A percentile compares a stretch with the other conserved stretches of the same genome.
phyloP scores from a whole-genome alignment of 2,888 invertebrate genomes.

The Drosophila suboccidentalis region DNA sequence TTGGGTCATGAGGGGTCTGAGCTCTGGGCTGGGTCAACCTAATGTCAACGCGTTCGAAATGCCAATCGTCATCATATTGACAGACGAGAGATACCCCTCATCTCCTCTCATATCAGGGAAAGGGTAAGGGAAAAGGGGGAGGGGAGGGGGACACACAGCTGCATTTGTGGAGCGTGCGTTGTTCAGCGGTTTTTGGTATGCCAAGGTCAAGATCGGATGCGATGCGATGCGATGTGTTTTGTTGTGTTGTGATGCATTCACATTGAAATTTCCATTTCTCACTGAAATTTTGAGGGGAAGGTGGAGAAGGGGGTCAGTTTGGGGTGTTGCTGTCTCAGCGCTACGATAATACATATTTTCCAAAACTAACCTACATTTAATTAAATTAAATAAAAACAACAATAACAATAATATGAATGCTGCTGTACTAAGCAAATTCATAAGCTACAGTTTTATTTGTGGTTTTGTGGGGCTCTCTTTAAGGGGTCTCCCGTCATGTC shows the following conservation, averaged over 20 bases:
- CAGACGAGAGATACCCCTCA: background rate
- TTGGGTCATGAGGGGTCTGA: background rate
- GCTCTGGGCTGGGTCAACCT: constrained; percentile 5
- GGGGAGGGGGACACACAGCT: constrained; percentile 26
- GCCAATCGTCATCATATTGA: constrained; percentile 18
- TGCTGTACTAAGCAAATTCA: constrained; percentile 35
- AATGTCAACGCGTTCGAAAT: constrained; percentile 17
- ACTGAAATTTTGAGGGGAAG: background rate
- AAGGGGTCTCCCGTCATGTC: background rate
- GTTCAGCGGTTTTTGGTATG: constrained; percentile 45
- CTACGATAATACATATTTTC: constrained; percentile 24
- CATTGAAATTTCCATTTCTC: constrained; percentile 44
- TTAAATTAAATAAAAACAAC: constrained; percentile 9
- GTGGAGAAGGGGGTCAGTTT: background rate
- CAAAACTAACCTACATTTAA: constrained; percentile 30
- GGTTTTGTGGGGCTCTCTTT: background rate
- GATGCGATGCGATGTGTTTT: constrained; percentile 21
- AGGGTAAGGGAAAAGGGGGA: background rate
- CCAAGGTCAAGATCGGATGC: constrained; percentile 53
- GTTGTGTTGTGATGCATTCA: constrained; percentile 36
- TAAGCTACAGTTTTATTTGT: background rate
- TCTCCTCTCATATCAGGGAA: background rate
- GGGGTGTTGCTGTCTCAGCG: constrained; percentile 19
- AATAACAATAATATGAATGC: background rate
- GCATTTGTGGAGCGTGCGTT: constrained; percentile 42